phyloP scores from a whole-genome alignment of 2,888 invertebrate genomes.

The Dryomyza anilis region DNA sequence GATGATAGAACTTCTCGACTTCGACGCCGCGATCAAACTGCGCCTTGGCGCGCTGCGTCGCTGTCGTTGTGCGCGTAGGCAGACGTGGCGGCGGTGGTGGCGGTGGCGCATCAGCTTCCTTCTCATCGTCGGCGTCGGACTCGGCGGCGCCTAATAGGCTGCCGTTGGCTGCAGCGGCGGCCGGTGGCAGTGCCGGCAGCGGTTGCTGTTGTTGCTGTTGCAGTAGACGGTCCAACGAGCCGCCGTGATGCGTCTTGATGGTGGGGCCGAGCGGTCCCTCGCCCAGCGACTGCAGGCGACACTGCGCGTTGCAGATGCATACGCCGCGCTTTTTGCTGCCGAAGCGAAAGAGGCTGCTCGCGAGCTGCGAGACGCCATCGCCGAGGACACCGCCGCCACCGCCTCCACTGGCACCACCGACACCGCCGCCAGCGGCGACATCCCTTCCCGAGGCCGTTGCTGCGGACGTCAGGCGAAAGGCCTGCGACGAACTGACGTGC shows the following conservation, averaged over 20 bases:
- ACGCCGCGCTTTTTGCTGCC: slow-evolving; percentile 59
- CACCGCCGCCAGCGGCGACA: slow-evolving; percentile 56
- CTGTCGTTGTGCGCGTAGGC: slow-evolving; percentile 43
- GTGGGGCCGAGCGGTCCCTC: slow-evolving; percentile 51
- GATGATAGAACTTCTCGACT: slow-evolving; percentile 61
- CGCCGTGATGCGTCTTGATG: slow-evolving; percentile 59
- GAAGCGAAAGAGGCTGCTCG: slow-evolving; percentile 59
- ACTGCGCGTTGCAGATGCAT: slow-evolving; percentile 60
- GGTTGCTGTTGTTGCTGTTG: slow-evolving; percentile 41
- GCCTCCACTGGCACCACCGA: slow-evolving; percentile 50
- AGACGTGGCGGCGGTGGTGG: slow-evolving; percentile 43
- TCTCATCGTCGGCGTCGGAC: slow-evolving; percentile 47
- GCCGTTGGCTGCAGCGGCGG: slow-evolving; percentile 43
- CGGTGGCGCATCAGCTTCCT: slow-evolving; percentile 39
- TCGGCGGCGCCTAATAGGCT: slow-evolving; percentile 45
- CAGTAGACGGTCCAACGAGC: slow-evolving; percentile 57
- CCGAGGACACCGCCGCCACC: slow-evolving; percentile 53
- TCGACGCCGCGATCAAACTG: slow-evolving; percentile 60
- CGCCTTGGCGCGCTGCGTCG: slow-evolving; percentile 46
- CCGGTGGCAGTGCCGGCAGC: slow-evolving; percentile 38
- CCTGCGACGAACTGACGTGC: slow-evolving; percentile 56
- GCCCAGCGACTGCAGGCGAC: slow-evolving; percentile 54
- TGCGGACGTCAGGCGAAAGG: slow-evolving; percentile 61
- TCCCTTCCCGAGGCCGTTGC: slow-evolving; percentile 62
- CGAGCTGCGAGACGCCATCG: slow-evolving; percentile 56